Conservation (phyloP, 2,888 invertebrate genomes). For the Coelopa pilipes region DNA sequence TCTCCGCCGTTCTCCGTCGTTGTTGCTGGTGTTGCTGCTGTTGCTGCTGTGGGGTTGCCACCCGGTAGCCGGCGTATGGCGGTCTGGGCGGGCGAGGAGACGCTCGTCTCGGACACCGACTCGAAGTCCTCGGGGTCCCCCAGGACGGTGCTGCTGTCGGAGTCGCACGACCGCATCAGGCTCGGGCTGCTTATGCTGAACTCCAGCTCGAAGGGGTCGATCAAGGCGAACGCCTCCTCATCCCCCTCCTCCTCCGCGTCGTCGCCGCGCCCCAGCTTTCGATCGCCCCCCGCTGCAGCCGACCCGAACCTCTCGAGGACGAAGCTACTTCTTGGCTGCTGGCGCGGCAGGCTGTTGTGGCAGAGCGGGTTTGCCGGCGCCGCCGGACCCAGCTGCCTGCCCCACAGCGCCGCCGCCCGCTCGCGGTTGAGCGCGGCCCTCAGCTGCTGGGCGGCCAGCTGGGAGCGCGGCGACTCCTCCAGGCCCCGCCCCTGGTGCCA, state of each 20-base stretch:
- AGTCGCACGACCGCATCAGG: conserved; percentile 62
- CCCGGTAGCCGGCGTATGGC: conserved; percentile 55
- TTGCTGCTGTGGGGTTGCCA: background rate
- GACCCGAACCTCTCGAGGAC: conserved; percentile 39
- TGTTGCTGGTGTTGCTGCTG: conserved; percentile 40
- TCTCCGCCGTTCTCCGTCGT: conserved; percentile 13
- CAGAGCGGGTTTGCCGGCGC: conserved; percentile 60
- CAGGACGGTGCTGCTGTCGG: conserved; percentile 43
- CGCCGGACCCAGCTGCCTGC: conserved; percentile 55
- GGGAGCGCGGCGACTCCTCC: conserved; percentile 46
- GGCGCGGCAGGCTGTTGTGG: conserved; percentile 67
- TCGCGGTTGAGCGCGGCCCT: conserved; percentile 64
- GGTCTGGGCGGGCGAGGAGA: conserved; percentile 62
- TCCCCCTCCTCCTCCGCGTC: background rate
- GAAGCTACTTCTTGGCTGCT: conserved; percentile 62
- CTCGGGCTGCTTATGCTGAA: conserved; percentile 66
- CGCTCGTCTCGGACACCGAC: conserved; percentile 52
- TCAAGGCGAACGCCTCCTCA: conserved; percentile 40
- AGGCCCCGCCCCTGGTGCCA: conserved; percentile 41
- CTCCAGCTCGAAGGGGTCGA: conserved; percentile 60
- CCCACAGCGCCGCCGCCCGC: conserved; percentile 65
- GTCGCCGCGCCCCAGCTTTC: background rate
- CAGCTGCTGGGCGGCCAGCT: conserved; percentile 49
- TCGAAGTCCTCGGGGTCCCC: conserved; percentile 41
- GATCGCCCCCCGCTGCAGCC: conserved; percentile 19